Base-by-base conservation (phyloP, 2,888 invertebrate genomes). In the Lycia hirtaria region DNA sequence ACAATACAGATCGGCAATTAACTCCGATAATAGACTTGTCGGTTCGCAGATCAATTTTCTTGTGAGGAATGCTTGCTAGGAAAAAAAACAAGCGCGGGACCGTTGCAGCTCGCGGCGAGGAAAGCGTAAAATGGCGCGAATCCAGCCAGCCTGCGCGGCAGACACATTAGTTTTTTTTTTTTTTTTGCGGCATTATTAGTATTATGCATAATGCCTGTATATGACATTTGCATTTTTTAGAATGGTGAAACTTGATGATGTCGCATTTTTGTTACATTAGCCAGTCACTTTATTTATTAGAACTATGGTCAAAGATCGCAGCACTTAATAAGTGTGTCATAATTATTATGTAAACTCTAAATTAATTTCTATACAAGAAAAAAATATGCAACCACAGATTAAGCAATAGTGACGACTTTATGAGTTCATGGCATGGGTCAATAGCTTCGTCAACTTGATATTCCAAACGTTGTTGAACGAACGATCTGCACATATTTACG, bases 1-100 rank as follows among this genome's bases (percentile, higher is more conserved):
- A 69, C 78, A 80, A 81, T 83, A 81, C 76, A 76, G 75, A 85
- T 80, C 78, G 76, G 71, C 76, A 88, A 88, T 88, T 89, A 89
- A 83, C 82, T 82, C 78, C 66, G 73, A 78, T 88, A 88, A 84
- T 87, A 83, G 80, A 72, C 72, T 71, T 35, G 41, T 64, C 69
- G 65, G 64, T 67, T 67, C 58, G 64, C 71, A 63, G 68, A 68
- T 71, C 65, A 66, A 82, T 78, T 89, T 89, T 90, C 90, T 89
- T 87, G 73, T 72, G 58, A 83, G 80, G 90, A 89, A 91, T 89
- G 81, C 77, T 69, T 72, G 62, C 67, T 63, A 69, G 79, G 85
- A 87, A 89, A 85, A 87, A 89, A 76, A 89, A 88, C 60, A 70
- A 71, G 73, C 72, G 75, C 59, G 68, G 80, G 73, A 81, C 76